These are phyloP conservation scores for Morus bassanus DNA, from an alignment of 2,797 vertebrate genomes.

Conservation along the genomic window DNA sequence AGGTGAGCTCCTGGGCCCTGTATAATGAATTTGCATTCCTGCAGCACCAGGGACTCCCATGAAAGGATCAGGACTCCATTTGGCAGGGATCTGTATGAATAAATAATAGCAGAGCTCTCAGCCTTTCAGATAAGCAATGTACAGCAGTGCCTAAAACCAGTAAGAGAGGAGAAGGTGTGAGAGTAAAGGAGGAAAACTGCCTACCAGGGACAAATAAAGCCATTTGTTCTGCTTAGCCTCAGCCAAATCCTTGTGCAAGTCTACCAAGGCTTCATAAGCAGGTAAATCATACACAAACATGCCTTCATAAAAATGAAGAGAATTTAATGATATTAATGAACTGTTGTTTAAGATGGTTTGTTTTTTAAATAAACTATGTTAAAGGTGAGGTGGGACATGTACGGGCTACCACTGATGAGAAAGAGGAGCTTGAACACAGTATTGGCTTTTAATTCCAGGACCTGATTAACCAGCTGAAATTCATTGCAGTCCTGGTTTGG, in stretches of 20 bases:
- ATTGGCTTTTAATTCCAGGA: neutral
- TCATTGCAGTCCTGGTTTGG: neutral
- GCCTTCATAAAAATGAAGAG: neutral
- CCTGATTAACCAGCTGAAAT: neutral
- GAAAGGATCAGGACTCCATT: neutral
- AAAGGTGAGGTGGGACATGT: neutral
- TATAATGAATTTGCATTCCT: neutral
- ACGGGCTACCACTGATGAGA: neutral
- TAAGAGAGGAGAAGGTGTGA: neutral
- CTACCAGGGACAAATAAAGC: neutral
- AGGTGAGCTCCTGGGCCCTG: neutral
- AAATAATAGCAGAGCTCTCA: neutral
- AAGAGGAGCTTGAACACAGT: neutral
- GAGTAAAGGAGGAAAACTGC: neutral
- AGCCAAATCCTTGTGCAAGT: neutral
- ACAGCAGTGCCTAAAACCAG: neutral
- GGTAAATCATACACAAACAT: neutral
- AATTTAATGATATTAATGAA: neutral
- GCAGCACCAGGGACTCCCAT: neutral
- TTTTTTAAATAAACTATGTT: neutral
- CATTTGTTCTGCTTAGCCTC: neutral
- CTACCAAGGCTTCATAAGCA: neutral
- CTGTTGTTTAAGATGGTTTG: neutral
- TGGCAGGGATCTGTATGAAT: neutral
- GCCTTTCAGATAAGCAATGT: accelerated